Base-by-base conservation (phyloP, 2,888 invertebrate species). In the Nomada fucata region DNA sequence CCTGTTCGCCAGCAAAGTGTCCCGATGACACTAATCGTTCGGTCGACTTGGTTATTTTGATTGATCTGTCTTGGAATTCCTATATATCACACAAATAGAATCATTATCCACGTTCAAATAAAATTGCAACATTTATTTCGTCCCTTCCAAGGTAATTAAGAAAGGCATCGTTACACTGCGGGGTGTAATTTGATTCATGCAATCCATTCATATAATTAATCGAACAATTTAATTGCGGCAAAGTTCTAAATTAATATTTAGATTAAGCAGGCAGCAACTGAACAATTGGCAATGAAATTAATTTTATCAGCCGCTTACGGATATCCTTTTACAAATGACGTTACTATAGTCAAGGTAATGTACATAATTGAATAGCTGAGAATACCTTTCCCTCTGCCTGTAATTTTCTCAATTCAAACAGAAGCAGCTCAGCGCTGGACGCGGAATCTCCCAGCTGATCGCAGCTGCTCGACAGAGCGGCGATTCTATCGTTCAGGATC, bases 31-130 rank as follows among this genome's bases (percentile, higher is more conserved):
- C 95, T 77, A 97, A 94, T 90, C 96, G 96, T 93, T 97, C 97
- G 20, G 97, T 97, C 55, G 96, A 96, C 90, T 96, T 96, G 29
- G 97, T 96, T 88, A 97, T 96, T 93, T 96, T 96, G 69, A 97
- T 94, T 10, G 97, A 96, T 88, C 95, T 95, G 92, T 97, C 97
- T 92, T 97, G 96, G 79, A 97, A 94, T 80, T 96, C 95, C 94
- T 95, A 89, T 0, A 76, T 82, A 68, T 64, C 42, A 50, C 13
- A 29, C 0, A 53, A 11, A n/a, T 9, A 11, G 1, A 29, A 11
- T 2, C 9, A 53, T n/a, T 18, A 18, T 15, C n/a, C 18, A 5
- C 18, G 15, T 53, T 47, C 13, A 3, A 47, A 47, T 47, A 47
- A 10, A 13, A 18, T 53, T 53, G 20, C 29, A 9, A 29, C 26